A percentile compares a stretch with the other conserved stretches of the same genome.
These are phyloP conservation scores for Camponotus floridanus DNA, from an alignment of 1,140 invertebrate species.

Conservation along the genomic window DNA sequence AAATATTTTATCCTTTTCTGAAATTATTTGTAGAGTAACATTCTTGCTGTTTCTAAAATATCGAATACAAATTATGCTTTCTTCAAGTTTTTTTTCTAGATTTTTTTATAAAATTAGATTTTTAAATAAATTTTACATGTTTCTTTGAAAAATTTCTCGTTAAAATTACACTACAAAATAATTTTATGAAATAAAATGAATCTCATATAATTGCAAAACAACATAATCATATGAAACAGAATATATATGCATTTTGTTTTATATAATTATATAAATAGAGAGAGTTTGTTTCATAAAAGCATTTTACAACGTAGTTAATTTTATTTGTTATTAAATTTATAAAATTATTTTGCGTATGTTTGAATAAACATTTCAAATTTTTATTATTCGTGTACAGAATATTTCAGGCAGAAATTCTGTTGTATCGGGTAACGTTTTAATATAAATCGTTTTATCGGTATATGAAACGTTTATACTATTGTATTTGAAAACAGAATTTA, in stretches of 20 bases:
- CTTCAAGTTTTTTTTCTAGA: neutral
- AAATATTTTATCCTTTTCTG: neutral
- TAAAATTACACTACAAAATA: neutral
- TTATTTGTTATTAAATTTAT: conserved; percentile 5
- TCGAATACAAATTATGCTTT: neutral
- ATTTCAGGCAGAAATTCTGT: conserved; percentile 16
- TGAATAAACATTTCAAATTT: neutral
- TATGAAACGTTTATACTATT: neutral
- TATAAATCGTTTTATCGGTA: conserved; percentile 18
- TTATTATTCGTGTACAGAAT: conserved; percentile 1
- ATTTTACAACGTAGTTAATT: neutral
- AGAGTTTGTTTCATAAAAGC: neutral
- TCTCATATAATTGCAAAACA: neutral
- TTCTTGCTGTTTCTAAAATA: neutral
- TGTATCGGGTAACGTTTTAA: conserved; percentile 33
- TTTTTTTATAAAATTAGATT: too few species aligned
- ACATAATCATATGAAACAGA: too few species aligned
- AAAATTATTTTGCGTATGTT: conserved; percentile 6
- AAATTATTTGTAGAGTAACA: neutral
- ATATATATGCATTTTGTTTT: too few species aligned
- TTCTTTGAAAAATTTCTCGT: too few species aligned
- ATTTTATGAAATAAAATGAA: too few species aligned
- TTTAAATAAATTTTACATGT: neutral
- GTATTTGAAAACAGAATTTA: neutral
- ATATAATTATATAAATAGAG: neutral